A percentile compares a stretch with the other conserved stretches of the same genome.
Conservation (phyloP, 2,797 vertebrate species). For the Enteromius trimaculatus region DNA sequence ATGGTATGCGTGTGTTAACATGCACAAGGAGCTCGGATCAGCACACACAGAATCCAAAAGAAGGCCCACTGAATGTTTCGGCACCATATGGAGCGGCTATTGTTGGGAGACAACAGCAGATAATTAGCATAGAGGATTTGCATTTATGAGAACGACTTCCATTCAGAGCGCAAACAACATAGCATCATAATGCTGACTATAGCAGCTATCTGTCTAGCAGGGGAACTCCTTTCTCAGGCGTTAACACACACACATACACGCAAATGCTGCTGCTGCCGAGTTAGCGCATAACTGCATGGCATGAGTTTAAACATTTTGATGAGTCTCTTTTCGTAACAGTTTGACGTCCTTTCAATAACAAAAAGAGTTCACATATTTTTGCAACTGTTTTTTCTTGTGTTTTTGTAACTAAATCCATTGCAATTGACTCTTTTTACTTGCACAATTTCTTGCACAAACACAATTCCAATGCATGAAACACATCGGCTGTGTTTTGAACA, state of each 20-base stretch:
- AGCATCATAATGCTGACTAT: slow-evolving; percentile 36
- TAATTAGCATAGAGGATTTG: slow-evolving; percentile 70
- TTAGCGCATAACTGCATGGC: slow-evolving; percentile 31
- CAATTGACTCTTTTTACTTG: slow-evolving; percentile 10
- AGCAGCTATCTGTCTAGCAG: slow-evolving; percentile 46
- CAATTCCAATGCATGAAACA: slow-evolving; percentile 10
- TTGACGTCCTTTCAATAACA: slow-evolving; percentile 37
- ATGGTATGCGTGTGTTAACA: slow-evolving; percentile 7
- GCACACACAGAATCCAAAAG: slow-evolving; percentile 37
- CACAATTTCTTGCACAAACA: slow-evolving; percentile 31
- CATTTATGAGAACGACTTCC: slow-evolving; percentile 67
- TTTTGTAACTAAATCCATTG: slow-evolving; percentile 16
- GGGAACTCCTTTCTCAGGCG: slow-evolving; percentile 35
- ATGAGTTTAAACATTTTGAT: slow-evolving; percentile 43
- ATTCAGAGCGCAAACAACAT: slow-evolving; percentile 67
- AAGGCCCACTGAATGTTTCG: slow-evolving; percentile 58
- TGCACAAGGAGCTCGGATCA: slow-evolving; percentile 22
- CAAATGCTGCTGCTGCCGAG: slow-evolving; percentile 27
- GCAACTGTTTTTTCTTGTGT: slow-evolving; percentile 9
- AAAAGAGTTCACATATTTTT: slow-evolving; percentile 7
- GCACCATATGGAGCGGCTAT: slow-evolving; percentile 74
- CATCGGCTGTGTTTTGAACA: background rate
- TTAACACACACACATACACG: slow-evolving; percentile 25
- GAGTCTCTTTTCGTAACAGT: slow-evolving; percentile 44
- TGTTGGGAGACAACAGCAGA: slow-evolving; percentile 76